These are phyloP conservation scores for Cheilosia vernalis DNA, from an alignment of 2,888 invertebrate genomes.

Conservation along the genomic window DNA sequence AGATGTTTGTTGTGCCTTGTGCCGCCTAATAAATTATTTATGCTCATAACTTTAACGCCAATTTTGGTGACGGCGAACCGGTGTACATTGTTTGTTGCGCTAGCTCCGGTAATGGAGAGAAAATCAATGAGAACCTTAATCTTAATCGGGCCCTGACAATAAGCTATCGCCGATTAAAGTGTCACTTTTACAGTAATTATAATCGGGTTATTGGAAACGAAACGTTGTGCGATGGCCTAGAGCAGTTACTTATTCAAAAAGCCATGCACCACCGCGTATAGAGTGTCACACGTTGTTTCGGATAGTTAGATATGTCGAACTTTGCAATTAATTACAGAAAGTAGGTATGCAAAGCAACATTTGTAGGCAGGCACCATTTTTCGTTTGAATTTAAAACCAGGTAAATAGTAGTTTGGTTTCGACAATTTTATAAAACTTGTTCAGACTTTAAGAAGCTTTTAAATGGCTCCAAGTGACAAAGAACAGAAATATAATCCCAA, in stretches of 20 bases:
- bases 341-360: too few species aligned
- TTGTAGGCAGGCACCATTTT: too few species aligned
- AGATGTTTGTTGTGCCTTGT: background rate
- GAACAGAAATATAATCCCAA: too few species aligned
- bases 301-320: background rate
- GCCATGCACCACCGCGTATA: conserved; percentile 14
- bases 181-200: conserved; percentile 54
- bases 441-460: too few species aligned
- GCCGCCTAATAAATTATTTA: conserved; percentile 59
- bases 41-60: conserved; percentile 36
- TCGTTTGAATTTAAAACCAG: too few species aligned
- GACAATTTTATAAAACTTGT: too few species aligned
- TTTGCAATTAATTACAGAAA: too few species aligned
- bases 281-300: conserved; percentile 2
- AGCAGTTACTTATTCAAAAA: background rate
- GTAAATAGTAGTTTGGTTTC: too few species aligned
- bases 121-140: conserved; percentile 63
- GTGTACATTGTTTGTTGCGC: conserved; percentile 41
- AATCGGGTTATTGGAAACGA: conserved; percentile 35
- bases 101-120: conserved; percentile 67
- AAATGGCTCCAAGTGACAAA: too few species aligned
- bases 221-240: conserved; percentile 49
- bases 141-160: conserved; percentile 67
- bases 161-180: conserved; percentile 12
- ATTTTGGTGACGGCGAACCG: conserved; percentile 36